Base-by-base conservation (phyloP, 2,113 vertebrate species). In the Chaetorhynchus papuensis region DNA sequence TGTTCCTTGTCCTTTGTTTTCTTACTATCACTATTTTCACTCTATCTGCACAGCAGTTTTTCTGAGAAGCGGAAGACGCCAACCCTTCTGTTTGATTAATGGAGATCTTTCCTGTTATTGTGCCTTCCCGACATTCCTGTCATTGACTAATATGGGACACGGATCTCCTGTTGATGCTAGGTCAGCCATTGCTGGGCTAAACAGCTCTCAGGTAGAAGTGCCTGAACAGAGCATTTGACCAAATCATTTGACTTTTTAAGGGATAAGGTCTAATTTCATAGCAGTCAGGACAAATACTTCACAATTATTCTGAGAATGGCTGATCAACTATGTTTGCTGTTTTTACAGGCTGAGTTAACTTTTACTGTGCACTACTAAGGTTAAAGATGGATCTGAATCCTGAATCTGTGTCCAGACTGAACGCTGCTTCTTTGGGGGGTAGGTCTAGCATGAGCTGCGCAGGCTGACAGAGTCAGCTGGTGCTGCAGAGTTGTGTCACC, bases 291-390 rank as follows among this genome's bases (percentile, higher is more conserved):
- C 53, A 83, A 87, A 59, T 59, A 26, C 9, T 70, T 87, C 17
- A 84, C 42, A 47, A 13, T 42, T 81, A 33, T 63, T 94, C 53
- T 81, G 44, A 91, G 61, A 94, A 94, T 56, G 49, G 78, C 54
- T 68, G 75, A 74, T 56, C 30, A 47, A 13, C 21, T 28, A 9
- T 15, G 23, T 24, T 44, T 81, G 60, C 28, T 56, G 16, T 49
- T 74, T 83, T 74, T 59, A 63, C 24, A 74, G 88, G 18, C 54
- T 83, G 42, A 54, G 28, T 83, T 88, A 75, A 57, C 13, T 69
- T 89, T 49, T 59, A 6, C 33, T 35, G 20, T 54, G 54, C 42
- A 12, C 30, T 57, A 11, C 20, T 14, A 35, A 45, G 39, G 39
- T 71, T 68, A 37, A 63, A 86, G 71, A 69, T 4, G 21, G 27